Base-by-base conservation (phyloP, 2,888 invertebrate species). In the Lycaena phlaeas region DNA sequence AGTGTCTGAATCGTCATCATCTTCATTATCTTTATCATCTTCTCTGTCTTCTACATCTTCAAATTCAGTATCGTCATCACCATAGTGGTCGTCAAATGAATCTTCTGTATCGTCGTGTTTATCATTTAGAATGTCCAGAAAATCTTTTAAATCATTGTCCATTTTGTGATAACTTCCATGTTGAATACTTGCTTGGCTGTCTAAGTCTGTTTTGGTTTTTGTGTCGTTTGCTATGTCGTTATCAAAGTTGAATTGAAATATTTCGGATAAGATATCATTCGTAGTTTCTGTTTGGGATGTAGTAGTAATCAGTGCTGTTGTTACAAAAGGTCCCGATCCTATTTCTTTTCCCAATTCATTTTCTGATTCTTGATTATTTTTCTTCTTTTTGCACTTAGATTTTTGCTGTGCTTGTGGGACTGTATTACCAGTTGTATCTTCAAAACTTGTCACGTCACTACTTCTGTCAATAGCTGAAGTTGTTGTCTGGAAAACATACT, bases 301-400 rank as follows among this genome's bases (percentile, higher is more conserved):
- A 0, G 57, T 53, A 29, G 56, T 57, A 4, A 52, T 51, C 55
- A 39, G 56, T 50, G 27, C 47, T 22, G 37, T 45, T 14, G 39
- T 41, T 12, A 27, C 15, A 14, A 36, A 29, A 37, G 31, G 41
- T 11, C 46, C 48, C 3, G 39, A 50, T 44, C 59, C 56, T 17
- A 49, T 43, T 15, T 57, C 56, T 14, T 18, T 22, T 18, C 4
- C 54, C 28, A 49, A 41, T 36, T 46, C n/a, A n/a, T n/a, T n/a
- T n/a, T n/a, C 50, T 36, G 64, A 61, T 14, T 60, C 62, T 18
- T 56, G 45, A 38, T 60, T 56, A 29, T 56, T 56, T 54, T 75
- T 75, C 57, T 75, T 81, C 58, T 79, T 82, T 57, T 75, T 77
- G 50, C 82, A 82, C 58, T 77, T 82, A 1, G 73, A 69, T 54